A percentile compares a stretch with the other conserved stretches of the same genome.
phyloP scores from a whole-genome alignment of 2,113 vertebrate genomes.

The Prionailurus viverrinus region DNA sequence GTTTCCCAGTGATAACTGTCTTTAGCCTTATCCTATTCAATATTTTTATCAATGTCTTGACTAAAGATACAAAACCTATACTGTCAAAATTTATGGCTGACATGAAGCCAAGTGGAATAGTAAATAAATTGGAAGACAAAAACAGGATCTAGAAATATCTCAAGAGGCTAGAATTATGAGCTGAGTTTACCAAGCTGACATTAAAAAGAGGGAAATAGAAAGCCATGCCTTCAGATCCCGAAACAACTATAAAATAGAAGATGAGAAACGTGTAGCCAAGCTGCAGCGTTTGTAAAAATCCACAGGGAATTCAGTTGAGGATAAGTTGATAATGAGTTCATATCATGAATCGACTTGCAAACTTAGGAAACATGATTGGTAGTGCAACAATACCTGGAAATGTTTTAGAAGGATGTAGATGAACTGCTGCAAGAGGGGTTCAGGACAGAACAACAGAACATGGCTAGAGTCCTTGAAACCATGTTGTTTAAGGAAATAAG shows the following conservation, averaged over 20 bases:
- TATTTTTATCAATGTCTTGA: constrained; percentile 31
- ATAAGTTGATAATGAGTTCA: not conserved
- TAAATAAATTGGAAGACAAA: constrained; percentile 60
- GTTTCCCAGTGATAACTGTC: not conserved
- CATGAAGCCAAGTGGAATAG: constrained; percentile 32
- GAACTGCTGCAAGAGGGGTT: not conserved
- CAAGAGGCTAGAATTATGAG: constrained; percentile 55
- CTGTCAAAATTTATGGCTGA: constrained; percentile 49
- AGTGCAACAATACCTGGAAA: not conserved
- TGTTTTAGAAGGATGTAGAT: not conserved
- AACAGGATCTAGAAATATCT: constrained; percentile 58
- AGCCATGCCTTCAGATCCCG: not conserved
- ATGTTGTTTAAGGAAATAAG: not conserved
- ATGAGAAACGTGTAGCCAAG: not conserved
- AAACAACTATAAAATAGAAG: constrained; percentile 33
- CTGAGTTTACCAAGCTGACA: constrained; percentile 56
- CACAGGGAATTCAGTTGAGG: not conserved
- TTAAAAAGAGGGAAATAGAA: constrained; percentile 43
- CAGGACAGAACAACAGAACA: not conserved
- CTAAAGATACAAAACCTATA: constrained; percentile 50
- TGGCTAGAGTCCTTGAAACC: not conserved
- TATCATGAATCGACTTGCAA: not conserved
- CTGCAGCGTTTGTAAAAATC: not conserved
- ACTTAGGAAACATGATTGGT: not conserved
- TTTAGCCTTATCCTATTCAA: not conserved